Base-by-base conservation (phyloP, 2,797 vertebrate species). In the Cynopterus sphinx region DNA sequence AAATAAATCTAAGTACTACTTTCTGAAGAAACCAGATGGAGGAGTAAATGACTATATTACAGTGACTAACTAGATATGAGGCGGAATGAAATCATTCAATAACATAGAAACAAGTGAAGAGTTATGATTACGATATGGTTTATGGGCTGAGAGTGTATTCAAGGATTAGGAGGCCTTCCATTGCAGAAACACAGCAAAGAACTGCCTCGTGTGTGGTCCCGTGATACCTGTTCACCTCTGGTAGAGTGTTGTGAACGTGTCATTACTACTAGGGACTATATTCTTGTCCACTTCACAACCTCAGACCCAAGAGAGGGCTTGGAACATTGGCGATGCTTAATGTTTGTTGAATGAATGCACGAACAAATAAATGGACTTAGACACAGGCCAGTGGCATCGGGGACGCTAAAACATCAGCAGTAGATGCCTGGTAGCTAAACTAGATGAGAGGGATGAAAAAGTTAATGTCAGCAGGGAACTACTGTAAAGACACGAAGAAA, bases 21-120 rank as follows among this genome's bases (percentile, higher is more conserved):
- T 88, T 94, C 81, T 96, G 63, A 78, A 90, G 31, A 87, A 94
- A 59, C 49, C 41, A 87, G 9, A n/a, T 13, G 9, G 55, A 89
- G 11, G 41, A 65, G 63, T 24, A 31, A 70, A 22, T 70, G 36
- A 82, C 43, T 51, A 61, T 46, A 73, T 28, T 61, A 81, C 26
- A 82, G 5, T 57, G 57, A 88, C 36, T 71, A 70, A 39, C 33
- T 94, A 61, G 21, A 43, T 33, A 87, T 28, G 11, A 94, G 55
- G 36, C 8, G 87, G 53, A 90, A 84, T 28, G 26, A 59, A 87
- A 28, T 31, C 33, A 73, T 33, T 86, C 6, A 61, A n/a, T 55
- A 73, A 87, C 13, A 89, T 10, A 24, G 51, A 92, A 89, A 70
- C 19, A 65, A 84, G 49, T 59, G 11, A 70, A 31, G 41, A 33